phyloP scores from a whole-genome alignment of 2,113 vertebrate genomes.

The Megaptera novaeangliae region DNA sequence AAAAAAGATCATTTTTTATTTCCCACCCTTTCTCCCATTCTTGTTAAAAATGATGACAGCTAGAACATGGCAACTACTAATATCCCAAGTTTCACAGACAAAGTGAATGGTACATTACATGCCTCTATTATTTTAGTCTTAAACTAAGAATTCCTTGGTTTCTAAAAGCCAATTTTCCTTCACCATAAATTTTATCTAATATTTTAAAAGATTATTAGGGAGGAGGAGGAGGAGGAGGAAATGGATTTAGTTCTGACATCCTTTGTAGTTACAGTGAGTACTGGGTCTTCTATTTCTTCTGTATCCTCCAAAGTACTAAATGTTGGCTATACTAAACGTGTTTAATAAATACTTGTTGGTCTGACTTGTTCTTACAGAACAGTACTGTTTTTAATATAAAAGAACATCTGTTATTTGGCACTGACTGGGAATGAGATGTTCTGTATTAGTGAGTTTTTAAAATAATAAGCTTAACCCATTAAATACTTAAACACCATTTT shows the following conservation, averaged over 20 bases:
- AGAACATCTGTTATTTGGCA: slow-evolving; percentile 69
- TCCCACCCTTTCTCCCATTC: neutral
- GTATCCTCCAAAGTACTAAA: slow-evolving; percentile 44
- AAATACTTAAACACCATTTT: slow-evolving; percentile 12
- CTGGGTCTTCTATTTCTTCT: slow-evolving; percentile 42
- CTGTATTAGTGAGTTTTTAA: slow-evolving; percentile 54
- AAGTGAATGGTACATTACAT: neutral
- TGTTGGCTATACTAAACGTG: slow-evolving; percentile 31
- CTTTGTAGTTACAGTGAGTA: slow-evolving; percentile 43
- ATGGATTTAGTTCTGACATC: slow-evolving; percentile 39
- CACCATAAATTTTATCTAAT: slow-evolving; percentile 44
- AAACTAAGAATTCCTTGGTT: slow-evolving; percentile 41
- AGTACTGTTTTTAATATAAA: slow-evolving; percentile 64
- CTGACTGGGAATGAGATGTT: slow-evolving; percentile 51
- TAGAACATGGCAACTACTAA: slow-evolving; percentile 39
- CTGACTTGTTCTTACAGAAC: slow-evolving; percentile 59
- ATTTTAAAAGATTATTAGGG: slow-evolving; percentile 42
- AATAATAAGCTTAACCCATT: slow-evolving; percentile 59
- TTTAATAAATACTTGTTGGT: slow-evolving; percentile 63
- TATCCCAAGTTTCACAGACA: neutral
- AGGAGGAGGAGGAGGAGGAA: neutral
- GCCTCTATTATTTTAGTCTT: slow-evolving; percentile 26
- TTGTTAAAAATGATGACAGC: slow-evolving; percentile 9
- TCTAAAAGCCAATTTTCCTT: slow-evolving; percentile 41
- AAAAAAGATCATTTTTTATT: neutral